Conservation (phyloP, 2,888 invertebrate genomes). For the Scelioninae gen. 1 region DNA sequence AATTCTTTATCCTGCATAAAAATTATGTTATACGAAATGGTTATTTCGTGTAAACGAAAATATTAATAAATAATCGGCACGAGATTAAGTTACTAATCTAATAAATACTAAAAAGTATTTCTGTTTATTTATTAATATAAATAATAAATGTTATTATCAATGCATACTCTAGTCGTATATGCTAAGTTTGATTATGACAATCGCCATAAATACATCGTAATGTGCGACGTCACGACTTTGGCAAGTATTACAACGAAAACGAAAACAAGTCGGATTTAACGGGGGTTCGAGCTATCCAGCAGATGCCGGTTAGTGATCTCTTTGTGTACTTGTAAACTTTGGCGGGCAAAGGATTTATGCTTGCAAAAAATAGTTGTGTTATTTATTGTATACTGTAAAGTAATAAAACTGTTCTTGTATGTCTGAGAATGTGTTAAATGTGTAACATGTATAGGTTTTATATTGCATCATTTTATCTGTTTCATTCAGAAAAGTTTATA, state of each 20-base stretch:
- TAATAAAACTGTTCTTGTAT: slow-evolving; percentile 38
- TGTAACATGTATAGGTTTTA: slow-evolving; percentile 8
- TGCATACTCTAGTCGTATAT: too few species aligned
- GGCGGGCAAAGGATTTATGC: slow-evolving; percentile 41
- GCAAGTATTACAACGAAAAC: slow-evolving; percentile 10
- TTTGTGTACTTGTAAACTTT: slow-evolving; percentile 49
- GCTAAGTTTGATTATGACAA: slow-evolving; percentile 1
- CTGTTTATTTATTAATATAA: too few species aligned
- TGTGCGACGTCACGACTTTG: slow-evolving; percentile 35
- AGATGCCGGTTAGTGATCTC: slow-evolving; percentile 34
- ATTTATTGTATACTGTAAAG: slow-evolving; percentile 42
- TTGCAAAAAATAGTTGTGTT: slow-evolving; percentile 35
- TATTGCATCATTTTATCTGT: slow-evolving; percentile 3
- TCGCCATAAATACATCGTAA: slow-evolving; percentile 25
- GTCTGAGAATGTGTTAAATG: slow-evolving; percentile 18
- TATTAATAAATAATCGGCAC: too few species aligned
- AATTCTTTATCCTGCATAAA: too few species aligned
- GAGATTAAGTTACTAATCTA: too few species aligned
- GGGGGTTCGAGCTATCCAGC: slow-evolving; percentile 17
- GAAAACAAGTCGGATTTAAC: slow-evolving; percentile 34
- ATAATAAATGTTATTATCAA: too few species aligned
- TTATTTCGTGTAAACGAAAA: too few species aligned
- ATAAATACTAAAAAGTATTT: too few species aligned
- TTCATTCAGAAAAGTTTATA: background rate
- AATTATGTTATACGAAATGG: too few species aligned